Base-by-base conservation (phyloP, 35 echinoderm and acorn worm species). In the Holothuria glaberrima region DNA sequence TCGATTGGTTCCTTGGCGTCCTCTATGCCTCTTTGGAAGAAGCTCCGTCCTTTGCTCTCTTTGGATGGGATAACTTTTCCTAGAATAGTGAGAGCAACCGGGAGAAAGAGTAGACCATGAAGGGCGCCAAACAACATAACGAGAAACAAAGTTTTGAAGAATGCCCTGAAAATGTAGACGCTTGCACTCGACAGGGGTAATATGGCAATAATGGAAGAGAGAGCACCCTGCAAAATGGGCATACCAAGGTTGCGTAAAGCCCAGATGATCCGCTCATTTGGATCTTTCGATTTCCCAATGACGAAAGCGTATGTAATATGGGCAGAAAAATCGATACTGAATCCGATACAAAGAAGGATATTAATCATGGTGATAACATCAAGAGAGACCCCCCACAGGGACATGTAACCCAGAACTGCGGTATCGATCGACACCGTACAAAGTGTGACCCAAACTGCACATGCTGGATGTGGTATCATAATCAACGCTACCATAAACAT, bases 251-350 rank as follows among this genome's bases (percentile, higher is more conserved):
- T 64, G 32, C 80, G 48, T 29, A 86, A 54, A 3, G 79, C 88
- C n/a, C 52, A 89, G 32, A 86, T 86, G 9, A 70, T 63, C 33
- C 92, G 87, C 68, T 63, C 6, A 54, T 89, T 85, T 25, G 73
- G 86, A 61, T 78, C 48, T 63, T 76, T 59, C 4, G 41, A 27
- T 78, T 68, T 36, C 41, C 60, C 92, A 20, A 74, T 88, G 19
- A 94, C 75, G 29, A 88, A 94, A 26, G 89, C 82, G 66, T 94
- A 94, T 21, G 93, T 88, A 22, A 94, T 89, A 52, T 94, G 93
- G 7, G 93, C 93, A 6, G 93, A 88, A 61, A 88, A 94, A 74
- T 94, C 93, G n/a, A 94, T 88, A 64, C 93, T 94, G 34, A 94
- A 94, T 30, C 93, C 93, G 18, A 94, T 88, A 73, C 89, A 91